phyloP scores from a whole-genome alignment of 2,888 invertebrate species.

The Morpho helenor region DNA sequence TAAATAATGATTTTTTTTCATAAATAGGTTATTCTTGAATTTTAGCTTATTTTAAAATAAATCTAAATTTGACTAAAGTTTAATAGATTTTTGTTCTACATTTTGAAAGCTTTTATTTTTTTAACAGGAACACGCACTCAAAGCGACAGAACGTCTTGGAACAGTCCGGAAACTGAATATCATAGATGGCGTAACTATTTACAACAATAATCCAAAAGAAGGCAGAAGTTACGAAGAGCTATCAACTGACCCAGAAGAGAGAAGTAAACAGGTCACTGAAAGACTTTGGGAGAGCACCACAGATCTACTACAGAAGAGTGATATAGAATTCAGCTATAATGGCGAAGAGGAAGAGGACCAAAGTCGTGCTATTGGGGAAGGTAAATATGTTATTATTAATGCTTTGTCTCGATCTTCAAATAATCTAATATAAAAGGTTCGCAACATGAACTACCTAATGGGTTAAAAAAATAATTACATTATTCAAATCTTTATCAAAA shows the following conservation, averaged over 20 bases:
- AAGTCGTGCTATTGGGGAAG: constrained; percentile 54
- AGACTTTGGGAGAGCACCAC: constrained; percentile 56
- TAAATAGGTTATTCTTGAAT: no score
- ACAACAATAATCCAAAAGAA: constrained; percentile 57
- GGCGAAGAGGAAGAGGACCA: constrained; percentile 46
- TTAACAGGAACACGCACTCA: constrained; percentile 64
- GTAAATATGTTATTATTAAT: constrained; percentile 30
- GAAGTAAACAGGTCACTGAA: constrained; percentile 54
- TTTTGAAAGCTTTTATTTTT: constrained; percentile 7
- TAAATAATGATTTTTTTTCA: no score
- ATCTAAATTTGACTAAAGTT: no score
- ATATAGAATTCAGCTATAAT: constrained; percentile 57
- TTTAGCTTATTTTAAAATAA: no score
- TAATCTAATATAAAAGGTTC: no score
- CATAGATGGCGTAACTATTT: constrained; percentile 55
- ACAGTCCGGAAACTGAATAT: constrained; percentile 54
- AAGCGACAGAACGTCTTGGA: constrained; percentile 55
- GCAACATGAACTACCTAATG: no score
- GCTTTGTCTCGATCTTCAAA: no score
- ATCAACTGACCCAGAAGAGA: constrained; percentile 48
- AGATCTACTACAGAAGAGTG: constrained; percentile 54
- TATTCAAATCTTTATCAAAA: no score
- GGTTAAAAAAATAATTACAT: no score
- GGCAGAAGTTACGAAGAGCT: constrained; percentile 54
- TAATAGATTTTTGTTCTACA: no score